Conservation (phyloP, 2,888 invertebrate genomes). For the Ctena decussata region DNA sequence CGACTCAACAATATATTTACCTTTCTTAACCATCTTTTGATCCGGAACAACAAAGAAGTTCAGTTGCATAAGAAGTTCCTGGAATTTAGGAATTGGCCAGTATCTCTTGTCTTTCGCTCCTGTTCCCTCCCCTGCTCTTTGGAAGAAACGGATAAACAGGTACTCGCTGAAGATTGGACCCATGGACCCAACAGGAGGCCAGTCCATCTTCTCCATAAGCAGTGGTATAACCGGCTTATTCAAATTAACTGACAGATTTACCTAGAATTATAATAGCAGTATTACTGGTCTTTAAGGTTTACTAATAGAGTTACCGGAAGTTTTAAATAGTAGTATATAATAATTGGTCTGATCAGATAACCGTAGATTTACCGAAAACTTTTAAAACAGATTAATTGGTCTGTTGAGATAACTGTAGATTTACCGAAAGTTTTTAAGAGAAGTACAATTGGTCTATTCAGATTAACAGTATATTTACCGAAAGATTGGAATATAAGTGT, state of each 20-base stretch:
- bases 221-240: conserved; percentile 85
- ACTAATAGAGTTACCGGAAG: not conserved
- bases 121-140: conserved; percentile 72
- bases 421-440: too few relatives aligned
- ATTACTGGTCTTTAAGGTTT: not conserved
- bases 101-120: conserved; percentile 76
- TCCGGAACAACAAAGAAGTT: conserved; percentile 78
- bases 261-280: conserved; percentile 65
- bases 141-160: conserved; percentile 83
- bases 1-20: conserved; percentile 68
- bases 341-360: not conserved
- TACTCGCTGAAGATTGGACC: conserved; percentile 86
- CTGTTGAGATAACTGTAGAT: too few relatives aligned
- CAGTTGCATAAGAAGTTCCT: conserved; percentile 85
- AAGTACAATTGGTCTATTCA: too few relatives aligned
- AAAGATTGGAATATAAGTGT: too few relatives aligned
- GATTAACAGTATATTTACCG: too few relatives aligned
- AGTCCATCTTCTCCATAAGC: conserved; percentile 83
- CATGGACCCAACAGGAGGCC: conserved; percentile 86
- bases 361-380: not conserved
- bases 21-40: conserved; percentile 65
- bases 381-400: too few relatives aligned
- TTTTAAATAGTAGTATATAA: not conserved
- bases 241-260: conserved; percentile 82
- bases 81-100: conserved; percentile 84